Base-by-base conservation (phyloP, 2,888 invertebrate species). In the Noctua janthina region DNA sequence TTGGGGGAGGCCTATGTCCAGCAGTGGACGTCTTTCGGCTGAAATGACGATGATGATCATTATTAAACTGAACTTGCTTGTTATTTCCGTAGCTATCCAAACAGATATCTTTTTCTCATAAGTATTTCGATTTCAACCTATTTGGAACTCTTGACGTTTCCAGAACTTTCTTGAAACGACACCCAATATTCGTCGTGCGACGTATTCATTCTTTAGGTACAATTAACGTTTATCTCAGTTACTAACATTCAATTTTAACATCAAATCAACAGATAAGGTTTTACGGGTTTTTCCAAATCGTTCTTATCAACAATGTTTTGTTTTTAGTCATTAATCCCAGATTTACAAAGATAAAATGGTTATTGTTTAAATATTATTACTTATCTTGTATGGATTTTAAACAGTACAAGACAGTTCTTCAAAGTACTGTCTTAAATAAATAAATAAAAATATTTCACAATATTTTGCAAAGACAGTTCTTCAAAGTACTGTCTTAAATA, bases 261-360 rank as follows among this genome's bases (percentile, higher is more conserved):
- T 46, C 17, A 35, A 46, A 46, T 70, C n/a, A 56, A 66, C 5
- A 17, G 66, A 66, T 71, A 66, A 79, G 0, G 0, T n/a, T 7
- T 23, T n/a, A 17, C 49, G 39, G 67, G 67, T 80, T 80, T 80
- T 66, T n/a, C 62, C 56, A 17, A 73, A 35, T 51, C 39, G 5
- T 15, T 64, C 11, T 54, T 70, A 54, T 70, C 69, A 54, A 46
- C 43, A 46, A 11, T 80, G 66, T 64, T 80, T 79, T 35, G 43
- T 82, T 68, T 81, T 56, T 7, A 73, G 49, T 59, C 20, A 49
- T 43, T 80, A 67, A 80, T 82, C 67, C 59, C n/a, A 51, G 74
- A 74, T 80, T 74, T 15, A n/a, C 49, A 68, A 74, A 67, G 56
- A 80, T 74, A 70, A 80, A n/a, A 35, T 5, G n/a, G 4, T 35